phyloP scores from a whole-genome alignment of 2,113 vertebrate genomes.

The Sardina pilchardus region DNA sequence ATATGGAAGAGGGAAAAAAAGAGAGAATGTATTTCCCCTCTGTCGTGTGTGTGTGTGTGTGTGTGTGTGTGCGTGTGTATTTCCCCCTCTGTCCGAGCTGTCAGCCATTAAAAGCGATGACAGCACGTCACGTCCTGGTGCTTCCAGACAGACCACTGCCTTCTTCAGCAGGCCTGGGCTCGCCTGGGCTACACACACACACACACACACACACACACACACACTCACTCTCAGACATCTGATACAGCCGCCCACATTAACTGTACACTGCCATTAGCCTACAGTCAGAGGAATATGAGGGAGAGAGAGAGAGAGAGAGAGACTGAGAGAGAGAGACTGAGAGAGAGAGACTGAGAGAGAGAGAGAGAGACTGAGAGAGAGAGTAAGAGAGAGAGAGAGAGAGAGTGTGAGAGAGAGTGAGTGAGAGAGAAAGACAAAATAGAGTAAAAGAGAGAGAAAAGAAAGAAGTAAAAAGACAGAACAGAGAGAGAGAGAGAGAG shows the following conservation, averaged over 20 bases:
- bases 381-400: too few relatives aligned
- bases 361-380: too few relatives aligned
- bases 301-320: background rate
- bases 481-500: background rate
- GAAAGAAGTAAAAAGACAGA: too few relatives aligned
- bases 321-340: background rate
- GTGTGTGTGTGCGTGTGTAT: too few relatives aligned
- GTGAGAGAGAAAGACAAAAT: too few relatives aligned
- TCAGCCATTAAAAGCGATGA: slow-evolving; percentile 53
- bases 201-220: slow-evolving; percentile 13
- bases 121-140: slow-evolving; percentile 53
- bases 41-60: too few relatives aligned
- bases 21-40: background rate
- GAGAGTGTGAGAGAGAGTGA: too few relatives aligned
- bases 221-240: slow-evolving; percentile 39
- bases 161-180: slow-evolving; percentile 36
- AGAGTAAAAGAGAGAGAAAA: too few relatives aligned
- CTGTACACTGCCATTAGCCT: slow-evolving; percentile 49
- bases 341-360: too few relatives aligned
- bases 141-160: slow-evolving; percentile 49
- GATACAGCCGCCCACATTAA: slow-evolving; percentile 47
- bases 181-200: background rate
- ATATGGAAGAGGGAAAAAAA: slow-evolving; percentile 21
- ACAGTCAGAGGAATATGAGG: background rate
- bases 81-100: slow-evolving; percentile 22